Evolutionary conservation across 2,888 invertebrate species (phyloP).

Genomic region (Tenthredo mesomela): DNA sequence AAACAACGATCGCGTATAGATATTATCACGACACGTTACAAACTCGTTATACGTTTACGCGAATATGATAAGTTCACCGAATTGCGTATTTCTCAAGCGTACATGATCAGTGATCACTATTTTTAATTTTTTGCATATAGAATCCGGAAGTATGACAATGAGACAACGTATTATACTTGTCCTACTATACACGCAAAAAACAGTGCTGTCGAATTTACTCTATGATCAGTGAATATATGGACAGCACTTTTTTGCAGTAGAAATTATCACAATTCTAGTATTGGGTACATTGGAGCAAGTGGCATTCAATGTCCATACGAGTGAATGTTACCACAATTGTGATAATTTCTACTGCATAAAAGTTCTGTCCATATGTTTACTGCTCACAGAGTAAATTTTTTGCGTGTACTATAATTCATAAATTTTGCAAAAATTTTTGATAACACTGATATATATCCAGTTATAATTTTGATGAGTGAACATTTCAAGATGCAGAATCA

Average conservation of each 20-base stretch:
- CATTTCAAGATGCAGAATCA: background rate
- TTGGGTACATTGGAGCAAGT: too few relatives aligned
- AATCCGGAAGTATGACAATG: conserved; percentile 1
- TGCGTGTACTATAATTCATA: background rate
- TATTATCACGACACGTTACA: background rate
- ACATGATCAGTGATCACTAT: background rate
- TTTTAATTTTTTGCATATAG: background rate
- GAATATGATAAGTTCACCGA: background rate
- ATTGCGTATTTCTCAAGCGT: background rate
- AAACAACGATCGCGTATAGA: background rate
- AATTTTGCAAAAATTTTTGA: background rate
- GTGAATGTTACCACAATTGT: too few relatives aligned
- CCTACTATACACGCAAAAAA: too few relatives aligned
- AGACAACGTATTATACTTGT: too few relatives aligned
- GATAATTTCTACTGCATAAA: too few relatives aligned
- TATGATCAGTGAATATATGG: too few relatives aligned
- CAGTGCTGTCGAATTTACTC: too few relatives aligned
- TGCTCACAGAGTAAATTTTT: too few relatives aligned
- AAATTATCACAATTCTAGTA: too few relatives aligned
- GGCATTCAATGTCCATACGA: too few relatives aligned
- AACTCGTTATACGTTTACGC: conserved; percentile 8
- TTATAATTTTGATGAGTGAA: background rate
- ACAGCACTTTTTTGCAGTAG: too few relatives aligned
- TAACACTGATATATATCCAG: background rate
- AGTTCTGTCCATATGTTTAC: too few relatives aligned